Evolutionary conservation across 2,797 vertebrate species (phyloP).

Genomic region (Tamandua tetradactyla): DNA sequence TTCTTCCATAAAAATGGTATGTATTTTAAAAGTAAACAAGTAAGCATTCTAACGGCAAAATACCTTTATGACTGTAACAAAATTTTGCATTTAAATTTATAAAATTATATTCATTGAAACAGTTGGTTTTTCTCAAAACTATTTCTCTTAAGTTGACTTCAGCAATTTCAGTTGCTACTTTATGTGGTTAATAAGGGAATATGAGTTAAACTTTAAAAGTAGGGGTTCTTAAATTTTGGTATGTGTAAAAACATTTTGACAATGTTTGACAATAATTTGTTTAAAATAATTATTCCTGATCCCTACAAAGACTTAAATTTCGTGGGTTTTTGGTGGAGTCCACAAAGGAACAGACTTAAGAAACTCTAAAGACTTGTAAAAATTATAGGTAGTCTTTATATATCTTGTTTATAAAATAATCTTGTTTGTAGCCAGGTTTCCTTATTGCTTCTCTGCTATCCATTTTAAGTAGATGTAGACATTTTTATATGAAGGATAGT

Average conservation of each 20-base stretch:
- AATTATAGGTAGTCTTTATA: background rate
- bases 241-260: background rate
- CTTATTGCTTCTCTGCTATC: background rate
- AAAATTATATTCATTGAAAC: constrained; percentile 26
- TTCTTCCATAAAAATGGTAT: constrained; percentile 99
- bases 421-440: background rate
- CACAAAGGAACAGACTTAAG: background rate
- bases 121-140: background rate
- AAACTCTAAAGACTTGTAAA: background rate
- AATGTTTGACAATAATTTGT: no score
- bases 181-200: background rate
- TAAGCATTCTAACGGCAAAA: constrained; percentile 41
- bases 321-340: background rate
- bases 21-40: constrained; percentile 79
- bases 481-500: background rate
- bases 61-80: background rate
- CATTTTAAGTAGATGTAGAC: constrained; percentile 5
- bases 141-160: constrained; percentile 25
- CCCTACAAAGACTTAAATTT: background rate
- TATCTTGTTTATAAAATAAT: background rate
- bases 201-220: background rate
- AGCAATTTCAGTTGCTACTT: background rate
- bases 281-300: background rate
- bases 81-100: background rate
- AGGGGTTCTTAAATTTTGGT: background rate